phyloP scores from a whole-genome alignment of 2,113 vertebrate species.

The Fukomys damarensis region DNA sequence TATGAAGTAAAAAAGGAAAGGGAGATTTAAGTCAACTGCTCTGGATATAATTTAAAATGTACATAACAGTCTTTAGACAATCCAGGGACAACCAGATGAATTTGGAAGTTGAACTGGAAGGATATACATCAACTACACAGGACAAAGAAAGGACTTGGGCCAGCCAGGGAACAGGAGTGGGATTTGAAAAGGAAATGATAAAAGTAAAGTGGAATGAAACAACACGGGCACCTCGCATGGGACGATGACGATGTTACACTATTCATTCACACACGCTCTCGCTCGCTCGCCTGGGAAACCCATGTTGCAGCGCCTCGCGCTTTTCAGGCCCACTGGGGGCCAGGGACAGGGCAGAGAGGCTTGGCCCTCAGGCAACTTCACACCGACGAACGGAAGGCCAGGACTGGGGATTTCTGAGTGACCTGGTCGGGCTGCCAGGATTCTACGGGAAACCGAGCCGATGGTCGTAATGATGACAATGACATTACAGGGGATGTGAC shows the following conservation, averaged over 20 bases:
- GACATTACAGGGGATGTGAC: not conserved
- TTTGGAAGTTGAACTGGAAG: not conserved
- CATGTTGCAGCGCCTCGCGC: not conserved
- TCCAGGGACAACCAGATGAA: not conserved
- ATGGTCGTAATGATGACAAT: not conserved
- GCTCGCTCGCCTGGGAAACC: not conserved
- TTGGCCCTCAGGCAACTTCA: not conserved
- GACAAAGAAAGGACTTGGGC: not conserved
- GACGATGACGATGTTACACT: not conserved
- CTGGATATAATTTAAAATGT: slow-evolving; percentile 23
- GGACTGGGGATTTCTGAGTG: not conserved
- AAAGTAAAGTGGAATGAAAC: not conserved
- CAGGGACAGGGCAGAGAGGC: not conserved
- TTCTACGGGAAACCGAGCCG: not conserved
- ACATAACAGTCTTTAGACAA: not conserved
- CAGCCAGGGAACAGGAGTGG: not conserved
- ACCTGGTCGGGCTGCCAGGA: not conserved
- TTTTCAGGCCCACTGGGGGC: not conserved
- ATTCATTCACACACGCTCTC: not conserved
- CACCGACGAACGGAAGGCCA: not conserved
- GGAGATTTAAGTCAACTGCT: not conserved
- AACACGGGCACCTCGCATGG: not conserved
- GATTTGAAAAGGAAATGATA: not conserved
- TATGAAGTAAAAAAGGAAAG: not conserved
- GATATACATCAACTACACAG: not conserved